These are phyloP conservation scores for Luidia sarsii DNA, from an alignment of 53 echinoderm and acorn worm genomes.

Conservation along the genomic window DNA sequence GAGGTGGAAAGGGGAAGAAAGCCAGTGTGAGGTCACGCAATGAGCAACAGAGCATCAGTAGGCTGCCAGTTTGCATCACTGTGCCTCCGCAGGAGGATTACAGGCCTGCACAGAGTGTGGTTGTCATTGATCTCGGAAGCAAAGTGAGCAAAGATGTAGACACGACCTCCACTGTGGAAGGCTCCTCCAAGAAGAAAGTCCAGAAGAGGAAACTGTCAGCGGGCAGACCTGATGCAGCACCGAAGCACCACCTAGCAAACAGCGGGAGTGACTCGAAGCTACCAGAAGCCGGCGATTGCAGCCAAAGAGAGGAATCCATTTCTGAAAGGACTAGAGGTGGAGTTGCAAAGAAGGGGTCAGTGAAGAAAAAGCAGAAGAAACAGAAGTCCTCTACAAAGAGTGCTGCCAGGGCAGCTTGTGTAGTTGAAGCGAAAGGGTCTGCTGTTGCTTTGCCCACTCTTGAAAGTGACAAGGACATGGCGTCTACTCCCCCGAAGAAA, in stretches of 20 bases:
- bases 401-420: too few relatives aligned
- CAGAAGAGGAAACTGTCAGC: too few relatives aligned
- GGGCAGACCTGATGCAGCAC: background rate
- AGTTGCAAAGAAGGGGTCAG: background rate
- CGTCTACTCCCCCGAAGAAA: too few relatives aligned
- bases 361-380: conserved; percentile 6
- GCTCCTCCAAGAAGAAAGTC: too few relatives aligned
- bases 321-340: background rate
- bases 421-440: too few relatives aligned
- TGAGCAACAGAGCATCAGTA: background rate
- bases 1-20: background rate
- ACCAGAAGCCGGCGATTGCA: background rate
- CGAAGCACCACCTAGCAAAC: background rate
- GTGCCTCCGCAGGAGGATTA: background rate
- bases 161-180: too few relatives aligned
- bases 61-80: background rate
- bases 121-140: conserved; percentile 33
- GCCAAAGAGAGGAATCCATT: background rate
- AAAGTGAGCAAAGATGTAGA: background rate
- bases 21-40: background rate
- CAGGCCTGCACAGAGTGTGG: conserved; percentile 21
- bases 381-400: background rate
- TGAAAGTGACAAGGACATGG: too few relatives aligned
- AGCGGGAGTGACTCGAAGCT: background rate
- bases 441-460: too few relatives aligned